Percentiles rank a stretch among this genome's conserved stretches.
These are phyloP conservation scores for Diarsia mendica DNA, from an alignment of 2,888 invertebrate species.

Conservation along the genomic window DNA sequence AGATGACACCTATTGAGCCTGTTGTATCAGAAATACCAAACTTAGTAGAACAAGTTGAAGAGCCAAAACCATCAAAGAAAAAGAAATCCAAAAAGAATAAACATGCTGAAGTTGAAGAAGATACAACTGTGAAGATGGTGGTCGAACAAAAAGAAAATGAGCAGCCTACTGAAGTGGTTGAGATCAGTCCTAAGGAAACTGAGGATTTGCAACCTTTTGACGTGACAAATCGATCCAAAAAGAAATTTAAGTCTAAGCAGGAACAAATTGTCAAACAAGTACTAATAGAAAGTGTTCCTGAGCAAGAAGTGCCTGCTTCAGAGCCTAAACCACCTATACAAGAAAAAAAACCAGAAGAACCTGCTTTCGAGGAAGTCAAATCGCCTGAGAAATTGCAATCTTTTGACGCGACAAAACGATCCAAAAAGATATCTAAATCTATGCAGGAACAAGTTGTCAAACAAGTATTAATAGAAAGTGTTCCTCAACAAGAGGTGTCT, in stretches of 20 bases:
- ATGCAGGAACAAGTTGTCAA: too few species aligned
- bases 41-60: slow-evolving; percentile 69
- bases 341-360: slow-evolving; percentile 43
- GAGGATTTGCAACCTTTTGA: slow-evolving; percentile 30
- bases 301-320: slow-evolving; percentile 32
- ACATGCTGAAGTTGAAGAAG: slow-evolving; percentile 40
- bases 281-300: slow-evolving; percentile 13
- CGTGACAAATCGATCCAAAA: slow-evolving; percentile 63
- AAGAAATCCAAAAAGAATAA: slow-evolving; percentile 62
- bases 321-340: slow-evolving; percentile 2
- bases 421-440: too few species aligned
- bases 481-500: too few species aligned
- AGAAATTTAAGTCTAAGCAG: slow-evolving; percentile 67
- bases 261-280: slow-evolving; percentile 20
- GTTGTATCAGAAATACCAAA: slow-evolving; percentile 64
- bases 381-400: slow-evolving; percentile 10
- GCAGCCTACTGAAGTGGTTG: slow-evolving; percentile 8
- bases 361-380: slow-evolving; percentile 69
- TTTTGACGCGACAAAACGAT: too few species aligned
- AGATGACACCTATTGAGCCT: slow-evolving; percentile 59
- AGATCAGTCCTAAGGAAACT: slow-evolving; percentile 13
- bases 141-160: slow-evolving; percentile 32
- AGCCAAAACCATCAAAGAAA: slow-evolving; percentile 65
- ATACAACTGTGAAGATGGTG: slow-evolving; percentile 10
- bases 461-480: too few species aligned